phyloP scores from a whole-genome alignment of 2,113 vertebrate species.

The Sturnira hondurensis region DNA sequence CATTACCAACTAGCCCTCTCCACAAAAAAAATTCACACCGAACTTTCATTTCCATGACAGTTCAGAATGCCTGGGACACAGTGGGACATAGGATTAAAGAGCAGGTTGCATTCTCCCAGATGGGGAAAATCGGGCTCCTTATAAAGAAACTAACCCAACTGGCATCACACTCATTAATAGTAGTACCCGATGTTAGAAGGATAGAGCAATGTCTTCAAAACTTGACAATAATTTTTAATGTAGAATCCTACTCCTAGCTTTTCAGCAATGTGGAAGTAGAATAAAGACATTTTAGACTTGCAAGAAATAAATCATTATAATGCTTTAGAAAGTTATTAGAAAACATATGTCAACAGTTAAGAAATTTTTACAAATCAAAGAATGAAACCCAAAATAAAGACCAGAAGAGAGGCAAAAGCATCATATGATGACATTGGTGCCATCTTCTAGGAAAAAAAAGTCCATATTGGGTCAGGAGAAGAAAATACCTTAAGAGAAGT shows the following conservation, averaged over 20 bases:
- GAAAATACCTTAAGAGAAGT: neutral
- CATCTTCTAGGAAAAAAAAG: neutral
- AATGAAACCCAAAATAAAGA: neutral
- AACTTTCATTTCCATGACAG: neutral
- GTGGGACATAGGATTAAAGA: neutral
- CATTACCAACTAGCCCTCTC: neutral
- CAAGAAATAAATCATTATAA: neutral
- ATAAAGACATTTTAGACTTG: constrained; percentile 6
- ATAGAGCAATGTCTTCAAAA: neutral
- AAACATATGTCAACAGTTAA: neutral
- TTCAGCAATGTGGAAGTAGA: neutral
- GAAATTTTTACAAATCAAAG: neutral
- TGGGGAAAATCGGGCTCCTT: neutral
- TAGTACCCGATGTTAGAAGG: neutral
- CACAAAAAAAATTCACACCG: neutral
- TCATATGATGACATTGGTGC: neutral
- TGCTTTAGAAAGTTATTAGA: constrained; percentile 20
- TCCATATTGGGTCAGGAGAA: neutral
- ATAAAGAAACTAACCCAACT: constrained; percentile 1
- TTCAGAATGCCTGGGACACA: neutral
- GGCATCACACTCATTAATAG: neutral
- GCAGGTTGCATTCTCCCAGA: neutral
- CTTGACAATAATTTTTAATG: neutral
- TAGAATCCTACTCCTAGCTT: neutral
- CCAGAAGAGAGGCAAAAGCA: neutral